A percentile compares a stretch with the other conserved stretches of the same genome.
Conservation (phyloP, 92 coral and sea anemone species). For the Porites divaricata region DNA sequence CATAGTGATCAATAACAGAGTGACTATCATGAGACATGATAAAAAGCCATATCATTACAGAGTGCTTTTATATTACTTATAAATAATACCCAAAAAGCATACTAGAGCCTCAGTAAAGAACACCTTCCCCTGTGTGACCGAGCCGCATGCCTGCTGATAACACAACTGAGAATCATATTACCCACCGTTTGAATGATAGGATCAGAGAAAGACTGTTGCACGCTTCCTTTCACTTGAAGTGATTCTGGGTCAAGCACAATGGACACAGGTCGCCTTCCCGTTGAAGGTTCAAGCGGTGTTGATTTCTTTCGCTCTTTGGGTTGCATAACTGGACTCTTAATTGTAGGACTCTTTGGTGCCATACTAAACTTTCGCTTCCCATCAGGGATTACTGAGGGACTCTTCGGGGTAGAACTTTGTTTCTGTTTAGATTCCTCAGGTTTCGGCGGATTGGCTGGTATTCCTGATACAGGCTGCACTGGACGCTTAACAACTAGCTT, state of each 20-base stretch:
- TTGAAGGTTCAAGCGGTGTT: not conserved
- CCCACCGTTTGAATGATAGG: constrained; percentile 60
- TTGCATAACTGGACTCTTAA: constrained; percentile 19
- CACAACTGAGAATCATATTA: not conserved
- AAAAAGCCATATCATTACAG: no score
- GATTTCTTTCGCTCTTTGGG: constrained; percentile 27
- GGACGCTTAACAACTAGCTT: constrained; percentile 97
- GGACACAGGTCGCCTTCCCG: constrained; percentile 81
- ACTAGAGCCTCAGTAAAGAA: no score
- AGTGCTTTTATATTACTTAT: no score
- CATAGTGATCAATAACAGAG: no score
- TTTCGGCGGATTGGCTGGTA: constrained; percentile 60
- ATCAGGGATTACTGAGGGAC: not conserved
- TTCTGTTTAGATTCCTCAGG: constrained; percentile 45
- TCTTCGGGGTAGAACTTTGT: constrained; percentile 28
- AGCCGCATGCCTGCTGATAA: no score
- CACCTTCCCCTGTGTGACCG: no score
- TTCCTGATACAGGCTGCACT: constrained; percentile 95
- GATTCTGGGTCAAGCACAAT: constrained; percentile 80
- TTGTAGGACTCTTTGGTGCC: not conserved
- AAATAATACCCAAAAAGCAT: no score
- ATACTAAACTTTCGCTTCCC: not conserved
- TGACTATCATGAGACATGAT: no score
- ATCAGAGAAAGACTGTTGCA: constrained; percentile 58
- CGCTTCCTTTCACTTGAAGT: constrained; percentile 34